Percentiles rank a stretch among this genome's conserved stretches.
phyloP scores from a whole-genome alignment of 92 coral and sea anemone species.

The Porites evermanni region DNA sequence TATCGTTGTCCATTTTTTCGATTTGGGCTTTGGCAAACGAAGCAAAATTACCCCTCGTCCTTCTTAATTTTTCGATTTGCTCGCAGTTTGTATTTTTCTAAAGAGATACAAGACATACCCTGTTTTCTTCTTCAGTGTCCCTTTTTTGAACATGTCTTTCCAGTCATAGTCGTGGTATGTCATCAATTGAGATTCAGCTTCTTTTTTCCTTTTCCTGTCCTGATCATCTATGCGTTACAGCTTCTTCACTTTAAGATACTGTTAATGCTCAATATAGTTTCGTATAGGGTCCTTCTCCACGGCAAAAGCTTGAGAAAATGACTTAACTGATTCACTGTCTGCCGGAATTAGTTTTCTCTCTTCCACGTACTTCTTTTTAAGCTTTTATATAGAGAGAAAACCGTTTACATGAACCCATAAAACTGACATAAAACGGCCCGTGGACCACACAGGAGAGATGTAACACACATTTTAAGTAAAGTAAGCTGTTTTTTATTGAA shows the following conservation, averaged over 20 bases:
- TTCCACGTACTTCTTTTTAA: no score
- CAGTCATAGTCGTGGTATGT: no score
- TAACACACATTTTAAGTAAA: no score
- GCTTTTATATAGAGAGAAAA: no score
- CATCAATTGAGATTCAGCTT: neutral
- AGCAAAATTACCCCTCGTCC: slow-evolving; percentile 19
- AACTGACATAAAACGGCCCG: no score
- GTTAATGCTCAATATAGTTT: neutral
- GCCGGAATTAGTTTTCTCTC: no score
- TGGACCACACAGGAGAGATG: no score
- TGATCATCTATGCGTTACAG: neutral
- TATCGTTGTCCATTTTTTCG: slow-evolving; percentile 13
- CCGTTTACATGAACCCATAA: no score
- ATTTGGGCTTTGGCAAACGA: slow-evolving; percentile 29
- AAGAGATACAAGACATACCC: slow-evolving; percentile 11
- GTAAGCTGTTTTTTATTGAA: no score
- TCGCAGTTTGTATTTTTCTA: slow-evolving; percentile 14
- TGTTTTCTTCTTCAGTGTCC: slow-evolving; percentile 31
- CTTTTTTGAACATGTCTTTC: neutral
- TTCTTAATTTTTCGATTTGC: neutral
- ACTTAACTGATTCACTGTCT: no score
- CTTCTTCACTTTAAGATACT: neutral
- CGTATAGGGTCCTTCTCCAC: neutral
- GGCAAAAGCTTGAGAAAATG: no score
- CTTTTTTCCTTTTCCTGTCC: neutral